Conservation (phyloP, 2,888 invertebrate species). For the Pristionchus exspectatus region DNA sequence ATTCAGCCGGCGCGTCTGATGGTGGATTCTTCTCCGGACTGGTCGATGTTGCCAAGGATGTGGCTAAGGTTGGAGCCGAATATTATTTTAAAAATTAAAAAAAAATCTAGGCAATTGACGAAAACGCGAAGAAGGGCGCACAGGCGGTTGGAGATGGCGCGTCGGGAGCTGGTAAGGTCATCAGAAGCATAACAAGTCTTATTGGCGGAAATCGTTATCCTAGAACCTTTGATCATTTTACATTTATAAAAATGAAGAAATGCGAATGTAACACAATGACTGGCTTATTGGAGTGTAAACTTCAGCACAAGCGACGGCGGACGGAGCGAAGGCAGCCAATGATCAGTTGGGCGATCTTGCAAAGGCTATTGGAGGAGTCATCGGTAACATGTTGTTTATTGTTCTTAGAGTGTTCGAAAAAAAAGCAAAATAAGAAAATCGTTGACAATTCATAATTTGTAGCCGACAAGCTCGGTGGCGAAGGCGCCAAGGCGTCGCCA, state of each 20-base stretch:
- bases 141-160: constrained; percentile 45
- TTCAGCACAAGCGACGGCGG: constrained; percentile 41
- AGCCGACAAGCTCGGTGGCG: constrained; percentile 33
- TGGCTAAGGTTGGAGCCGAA: constrained; percentile 15
- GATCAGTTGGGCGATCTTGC: constrained; percentile 40
- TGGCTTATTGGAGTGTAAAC: not conserved
- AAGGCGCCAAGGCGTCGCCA: not conserved
- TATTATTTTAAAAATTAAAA: not conserved
- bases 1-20: constrained; percentile 32
- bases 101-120: constrained; percentile 17
- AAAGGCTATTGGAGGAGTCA: constrained; percentile 41
- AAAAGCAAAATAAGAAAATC: no score
- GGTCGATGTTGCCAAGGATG: constrained; percentile 39
- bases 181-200: not conserved
- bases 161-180: not conserved
- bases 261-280: no score
- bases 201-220: no score
- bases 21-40: constrained; percentile 50
- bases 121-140: constrained; percentile 48
- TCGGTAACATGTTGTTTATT: not conserved
- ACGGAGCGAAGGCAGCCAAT: constrained; percentile 40
- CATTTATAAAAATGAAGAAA: no score
- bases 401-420: no score
- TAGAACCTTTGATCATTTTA: no score
- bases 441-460: not conserved